Evolutionary conservation across 1,140 invertebrate genomes (phyloP).

Genomic region (Bathynomus jamesi): DNA sequence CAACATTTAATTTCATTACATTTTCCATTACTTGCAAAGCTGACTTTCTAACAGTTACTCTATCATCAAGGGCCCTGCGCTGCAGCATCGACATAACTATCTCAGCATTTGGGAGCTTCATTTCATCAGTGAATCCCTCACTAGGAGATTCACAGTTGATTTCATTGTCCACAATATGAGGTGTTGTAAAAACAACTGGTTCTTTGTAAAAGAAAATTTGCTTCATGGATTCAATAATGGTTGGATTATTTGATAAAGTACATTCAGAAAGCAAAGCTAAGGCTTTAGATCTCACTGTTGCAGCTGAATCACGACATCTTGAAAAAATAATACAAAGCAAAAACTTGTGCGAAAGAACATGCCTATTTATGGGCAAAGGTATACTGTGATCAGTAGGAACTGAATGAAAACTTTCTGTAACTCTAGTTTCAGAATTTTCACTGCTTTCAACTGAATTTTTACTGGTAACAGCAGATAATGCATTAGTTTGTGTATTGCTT

Average conservation of each 20-base stretch:
- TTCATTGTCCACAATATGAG: constrained; percentile 26
- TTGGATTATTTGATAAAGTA: constrained; percentile 43
- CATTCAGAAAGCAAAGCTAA: constrained; percentile 49
- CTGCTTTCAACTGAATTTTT: not conserved
- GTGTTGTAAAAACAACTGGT: constrained; percentile 26
- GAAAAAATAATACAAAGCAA: constrained; percentile 48
- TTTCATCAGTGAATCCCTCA: constrained; percentile 30
- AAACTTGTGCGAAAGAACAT: constrained; percentile 42
- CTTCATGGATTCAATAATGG: constrained; percentile 42
- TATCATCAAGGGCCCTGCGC: constrained; percentile 49
- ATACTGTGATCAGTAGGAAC: constrained; percentile 23
- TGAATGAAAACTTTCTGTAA: constrained; percentile 12
- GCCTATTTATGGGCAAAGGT: constrained; percentile 22
- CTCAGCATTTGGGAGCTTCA: constrained; percentile 42
- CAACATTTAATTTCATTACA: constrained; percentile 40
- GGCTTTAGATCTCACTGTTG: constrained; percentile 52
- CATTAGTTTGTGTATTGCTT: no score
- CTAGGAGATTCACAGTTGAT: constrained; percentile 32
- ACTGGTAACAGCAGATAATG: not conserved
- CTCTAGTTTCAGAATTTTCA: not conserved
- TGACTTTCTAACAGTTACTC: constrained; percentile 52
- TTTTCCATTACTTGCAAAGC: constrained; percentile 50
- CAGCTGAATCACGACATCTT: constrained; percentile 51
- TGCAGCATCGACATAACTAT: constrained; percentile 46
- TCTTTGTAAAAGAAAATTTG: constrained; percentile 47